Evolutionary conservation across 2,888 invertebrate genomes (phyloP), one percentile per base, ranked within the genome.

Genomic region (Agriopis leucophaearia): DNA sequence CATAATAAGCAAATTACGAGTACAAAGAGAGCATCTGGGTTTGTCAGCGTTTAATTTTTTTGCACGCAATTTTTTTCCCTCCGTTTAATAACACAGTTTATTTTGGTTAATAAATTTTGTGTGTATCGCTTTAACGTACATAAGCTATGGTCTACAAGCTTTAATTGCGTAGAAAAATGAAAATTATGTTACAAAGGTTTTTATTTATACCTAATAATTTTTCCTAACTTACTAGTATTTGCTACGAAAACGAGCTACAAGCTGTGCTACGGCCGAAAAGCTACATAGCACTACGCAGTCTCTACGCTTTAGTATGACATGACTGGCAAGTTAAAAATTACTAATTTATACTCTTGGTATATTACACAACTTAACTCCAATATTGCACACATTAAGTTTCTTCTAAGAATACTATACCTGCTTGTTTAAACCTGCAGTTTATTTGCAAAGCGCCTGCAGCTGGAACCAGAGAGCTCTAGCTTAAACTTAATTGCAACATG

Each of bases 11-110:
- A 54, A 64, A 57, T 69, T 63, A 67, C 42, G 42, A 13, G 55
- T 42, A 55, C 51, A 51, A 55, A 62, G 56, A 66, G 63, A 68
- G 58, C 64, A 64, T 70, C 65, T 66, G 70, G 58, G 58, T 66
- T 65, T 72, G 71, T 68, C 72, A 68, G 68, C 64, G 64, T 66
- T 72, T 68, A 40, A 70, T 64, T 68, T 64, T 71, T 74, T 71
- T 60, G 66, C 51, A 36, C 48, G 64, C 60, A 42, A 42, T 16
- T 69, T 70, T 69, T 70, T 69, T 69, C 60, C 51, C 45, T 57
- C 8, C 45, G 56, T 62, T 67, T 59, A 58, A 44, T 63, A 56
- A 12, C 27, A 55, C 36, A 56, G 56, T 60, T 56, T 56, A 36
- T 56, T 36, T 66, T 44, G 56, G 50, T 55, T 51, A 50, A 42